A percentile compares a stretch with the other conserved stretches of the same genome.
Evolutionary conservation across 2,113 vertebrate species (phyloP).

Genomic region (Brachionichthys hirsutus): DNA sequence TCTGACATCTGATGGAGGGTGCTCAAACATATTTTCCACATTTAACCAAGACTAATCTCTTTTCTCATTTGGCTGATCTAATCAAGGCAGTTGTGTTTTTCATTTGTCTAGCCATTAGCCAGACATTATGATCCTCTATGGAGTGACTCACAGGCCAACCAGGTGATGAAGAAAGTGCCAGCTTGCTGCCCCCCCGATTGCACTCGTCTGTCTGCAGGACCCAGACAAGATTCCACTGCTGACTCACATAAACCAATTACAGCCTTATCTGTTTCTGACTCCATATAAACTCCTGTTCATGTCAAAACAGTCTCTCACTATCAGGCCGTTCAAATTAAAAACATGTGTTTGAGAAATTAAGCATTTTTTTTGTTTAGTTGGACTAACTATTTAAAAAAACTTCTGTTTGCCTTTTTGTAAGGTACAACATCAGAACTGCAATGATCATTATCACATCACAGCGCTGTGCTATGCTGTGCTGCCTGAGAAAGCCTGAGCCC

Average conservation of each 20-base stretch:
- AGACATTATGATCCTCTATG: conserved; percentile 37
- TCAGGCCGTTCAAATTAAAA: conserved; percentile 71
- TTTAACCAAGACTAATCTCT: conserved; percentile 2
- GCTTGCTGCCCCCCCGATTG: conserved; percentile 41
- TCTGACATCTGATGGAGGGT: conserved; percentile 43
- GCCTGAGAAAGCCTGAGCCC: conserved; percentile 44
- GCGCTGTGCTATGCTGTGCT: conserved; percentile 7
- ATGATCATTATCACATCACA: conserved; percentile 37
- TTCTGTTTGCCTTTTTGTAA: conserved; percentile 36
- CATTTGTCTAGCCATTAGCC: conserved; percentile 24
- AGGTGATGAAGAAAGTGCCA: conserved; percentile 70
- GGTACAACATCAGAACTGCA: conserved; percentile 27
- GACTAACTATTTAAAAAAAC: conserved; percentile 49
- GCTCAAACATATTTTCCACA: too few species aligned
- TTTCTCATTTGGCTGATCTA: conserved; percentile 14
- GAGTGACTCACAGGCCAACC: conserved; percentile 48
- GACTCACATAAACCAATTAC: conserved; percentile 77
- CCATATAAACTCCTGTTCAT: conserved; percentile 61
- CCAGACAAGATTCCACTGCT: conserved; percentile 72
- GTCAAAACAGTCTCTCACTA: conserved; percentile 69
- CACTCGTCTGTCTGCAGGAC: conserved; percentile 45
- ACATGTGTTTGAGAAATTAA: conserved; percentile 63
- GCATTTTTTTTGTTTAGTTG: conserved; percentile 19
- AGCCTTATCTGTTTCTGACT: conserved; percentile 75
- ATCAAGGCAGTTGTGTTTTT: conserved; percentile 18